Evolutionary conservation across 2,888 invertebrate species (phyloP), one percentile per base, ranked within the genome.

Genomic region (Nemapogon koenigi): DNA sequence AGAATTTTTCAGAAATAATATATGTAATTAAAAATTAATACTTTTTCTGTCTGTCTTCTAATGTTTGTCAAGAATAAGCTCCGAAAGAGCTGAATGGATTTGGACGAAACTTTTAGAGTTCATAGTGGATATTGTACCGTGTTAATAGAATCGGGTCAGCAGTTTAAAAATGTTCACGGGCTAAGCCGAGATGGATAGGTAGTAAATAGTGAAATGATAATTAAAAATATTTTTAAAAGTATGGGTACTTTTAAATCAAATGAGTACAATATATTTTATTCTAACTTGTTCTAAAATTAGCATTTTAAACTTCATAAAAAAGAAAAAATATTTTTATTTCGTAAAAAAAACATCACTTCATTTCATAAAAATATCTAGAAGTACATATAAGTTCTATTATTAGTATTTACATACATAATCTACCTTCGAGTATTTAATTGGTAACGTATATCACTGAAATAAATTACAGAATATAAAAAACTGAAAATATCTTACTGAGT

Each of bases 361-460:
- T 40, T 35, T n/a, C 11, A 25, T 11, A 25, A 27, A 14, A 37
- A 37, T 16, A 15, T n/a, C n/a, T n/a, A 22, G 7, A 22, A 22
- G 10, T n/a, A 17, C 8, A 50, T 50, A 59, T 43, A 59, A 55
- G 52, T 53, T 55, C 49, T 58, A 62, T 16, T 18, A n/a, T 36
- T 16, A 55, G 52, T 68, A 68, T 68, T 61, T 67, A 68, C 68
- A 68, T 51, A 43, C 44, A 26, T 37, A n/a, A n/a, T n/a, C n/a
- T n/a, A n/a, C 59, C 31, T 30, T 14, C 18, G 64, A 64, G 63
- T 67, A 67, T 66, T 62, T 49, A 53, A 58, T 45, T 25, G 10
- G 35, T 35, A 32, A 17, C 42, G 31, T 36, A 39, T 13, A 37
- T 28, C 38, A 38, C 38, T 16, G 22, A 19, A 42, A 41, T 43